A percentile compares a stretch with the other conserved stretches of the same genome.
Conservation (phyloP, 2,888 invertebrate genomes). For the Anorthoa munda region DNA sequence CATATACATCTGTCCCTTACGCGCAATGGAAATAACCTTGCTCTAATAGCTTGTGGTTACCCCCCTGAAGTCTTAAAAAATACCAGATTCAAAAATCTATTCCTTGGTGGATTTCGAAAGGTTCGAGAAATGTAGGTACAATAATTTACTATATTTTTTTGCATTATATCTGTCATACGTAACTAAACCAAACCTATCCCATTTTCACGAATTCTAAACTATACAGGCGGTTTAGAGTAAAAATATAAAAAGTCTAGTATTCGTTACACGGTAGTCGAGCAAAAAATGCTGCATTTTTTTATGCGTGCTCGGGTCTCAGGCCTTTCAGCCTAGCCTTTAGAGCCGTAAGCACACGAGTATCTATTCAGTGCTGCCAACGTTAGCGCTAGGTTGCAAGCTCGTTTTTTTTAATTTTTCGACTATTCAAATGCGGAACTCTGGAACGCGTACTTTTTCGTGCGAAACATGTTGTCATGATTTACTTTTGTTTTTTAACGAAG, state of each 20-base stretch:
- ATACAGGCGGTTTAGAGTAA: constrained; percentile 54
- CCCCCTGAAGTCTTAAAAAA: no score
- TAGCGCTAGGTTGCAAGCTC: constrained; percentile 64
- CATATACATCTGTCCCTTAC: no score
- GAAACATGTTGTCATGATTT: constrained; percentile 59
- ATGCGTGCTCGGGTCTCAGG: constrained; percentile 70
- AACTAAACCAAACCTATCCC: constrained; percentile 52
- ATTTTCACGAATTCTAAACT: constrained; percentile 57
- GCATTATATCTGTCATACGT: constrained; percentile 3
- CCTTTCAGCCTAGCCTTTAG: constrained; percentile 74
- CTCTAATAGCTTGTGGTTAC: no score
- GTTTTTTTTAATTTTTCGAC: constrained; percentile 65
- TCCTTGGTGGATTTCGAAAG: not conserved
- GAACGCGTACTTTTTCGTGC: constrained; percentile 51
- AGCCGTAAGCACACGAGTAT: constrained; percentile 69
- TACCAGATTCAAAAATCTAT: not conserved
- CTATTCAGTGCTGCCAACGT: constrained; percentile 74
- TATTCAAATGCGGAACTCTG: constrained; percentile 68
- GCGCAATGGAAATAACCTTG: no score
- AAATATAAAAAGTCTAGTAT: constrained; percentile 64
- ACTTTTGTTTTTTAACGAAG: constrained; percentile 63
- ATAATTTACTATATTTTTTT: constrained; percentile 9
- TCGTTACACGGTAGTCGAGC: constrained; percentile 58
- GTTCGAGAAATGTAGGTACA: not conserved
- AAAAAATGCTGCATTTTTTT: constrained; percentile 73